Evolutionary conservation across 1,140 invertebrate genomes (phyloP).

Genomic region (Nephotettix cincticeps): DNA sequence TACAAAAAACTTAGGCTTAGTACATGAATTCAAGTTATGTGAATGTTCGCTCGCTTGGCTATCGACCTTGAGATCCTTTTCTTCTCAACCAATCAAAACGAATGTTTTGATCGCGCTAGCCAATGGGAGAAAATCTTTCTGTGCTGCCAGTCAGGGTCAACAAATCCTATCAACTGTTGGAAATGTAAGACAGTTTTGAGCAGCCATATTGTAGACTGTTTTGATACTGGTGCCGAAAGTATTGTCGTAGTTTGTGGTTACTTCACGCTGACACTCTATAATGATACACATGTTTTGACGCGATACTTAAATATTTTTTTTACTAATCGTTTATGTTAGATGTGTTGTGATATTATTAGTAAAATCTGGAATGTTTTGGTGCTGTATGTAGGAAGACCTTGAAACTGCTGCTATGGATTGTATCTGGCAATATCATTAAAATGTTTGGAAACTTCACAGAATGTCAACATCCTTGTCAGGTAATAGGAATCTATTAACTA

Average conservation of each 20-base stretch:
- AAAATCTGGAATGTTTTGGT: constrained; percentile 7
- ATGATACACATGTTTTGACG: background rate
- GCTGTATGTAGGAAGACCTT: constrained; percentile 23
- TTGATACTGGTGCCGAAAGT: background rate
- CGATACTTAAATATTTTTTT: background rate
- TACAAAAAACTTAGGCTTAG: too few species aligned
- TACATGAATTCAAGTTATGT: background rate
- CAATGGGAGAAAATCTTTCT: constrained; percentile 21
- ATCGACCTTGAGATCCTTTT: constrained; percentile 24
- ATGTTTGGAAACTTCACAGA: constrained; percentile 12
- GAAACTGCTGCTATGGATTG: constrained; percentile 24
- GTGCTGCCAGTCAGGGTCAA: constrained; percentile 27
- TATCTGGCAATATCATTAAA: constrained; percentile 15
- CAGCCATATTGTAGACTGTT: constrained; percentile 27
- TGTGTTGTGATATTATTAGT: background rate
- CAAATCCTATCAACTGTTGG: constrained; percentile 28
- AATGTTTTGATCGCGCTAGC: constrained; percentile 25
- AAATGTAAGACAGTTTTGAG: constrained; percentile 17
- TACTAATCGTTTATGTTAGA: background rate
- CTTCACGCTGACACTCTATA: background rate
- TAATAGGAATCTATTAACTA: background rate
- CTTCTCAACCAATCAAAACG: constrained; percentile 20
- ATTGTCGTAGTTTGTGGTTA: background rate
- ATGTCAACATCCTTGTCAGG: constrained; percentile 19
- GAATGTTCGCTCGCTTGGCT: constrained; percentile 22